Evolutionary conservation across 2,888 invertebrate species (phyloP), one percentile per base, ranked within the genome.

Genomic region (Timandra comae): DNA sequence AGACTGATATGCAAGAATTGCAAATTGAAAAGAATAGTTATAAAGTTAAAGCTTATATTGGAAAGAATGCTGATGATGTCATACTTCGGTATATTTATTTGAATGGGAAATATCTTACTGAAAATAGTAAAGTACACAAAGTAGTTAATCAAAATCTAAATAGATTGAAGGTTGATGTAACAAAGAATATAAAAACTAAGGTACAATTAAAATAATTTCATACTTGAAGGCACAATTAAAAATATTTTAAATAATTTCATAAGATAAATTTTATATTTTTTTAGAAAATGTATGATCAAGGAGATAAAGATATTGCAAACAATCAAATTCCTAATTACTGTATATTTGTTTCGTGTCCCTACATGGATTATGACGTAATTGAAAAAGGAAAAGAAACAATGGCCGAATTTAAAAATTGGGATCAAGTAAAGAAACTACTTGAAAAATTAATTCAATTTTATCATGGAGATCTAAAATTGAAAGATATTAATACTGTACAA

Each of bases 81-180:
- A 54, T 49, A 21, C 49, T 45, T 27, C 62, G 91, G 52, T 90
- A 88, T 71, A 71, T 93, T 27, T 93, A 88, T 66, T 76, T 93
- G 3, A 93, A 93, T 71, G 88, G 87, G 46, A 78, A 88, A 44
- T 79, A 84, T 24, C 62, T 92, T 2, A 47, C 69, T 28, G 86
- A 85, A 38, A 25, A 12, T 29, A 78, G 85, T 20, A 86, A 81
- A 63, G 33, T 84, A 9, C 64, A 79, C 41, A 65, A 66, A 35
- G 47, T 66, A 22, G 25, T 80, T 1, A 61, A 73, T 43, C 47
- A 52, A 4, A 42, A 46, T 50, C 34, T 20, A 73, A 64, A 33
- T 10, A 28, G 32, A 24, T 48, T 3, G 63, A 44, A 29, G 34
- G 26, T 11, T 7, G 25, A 12, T 32, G 33, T 5, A 43, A 28